These are phyloP conservation scores for Umimayanthus kanabou DNA, from an alignment of 92 coral and sea anemone species.

Conservation along the genomic window DNA sequence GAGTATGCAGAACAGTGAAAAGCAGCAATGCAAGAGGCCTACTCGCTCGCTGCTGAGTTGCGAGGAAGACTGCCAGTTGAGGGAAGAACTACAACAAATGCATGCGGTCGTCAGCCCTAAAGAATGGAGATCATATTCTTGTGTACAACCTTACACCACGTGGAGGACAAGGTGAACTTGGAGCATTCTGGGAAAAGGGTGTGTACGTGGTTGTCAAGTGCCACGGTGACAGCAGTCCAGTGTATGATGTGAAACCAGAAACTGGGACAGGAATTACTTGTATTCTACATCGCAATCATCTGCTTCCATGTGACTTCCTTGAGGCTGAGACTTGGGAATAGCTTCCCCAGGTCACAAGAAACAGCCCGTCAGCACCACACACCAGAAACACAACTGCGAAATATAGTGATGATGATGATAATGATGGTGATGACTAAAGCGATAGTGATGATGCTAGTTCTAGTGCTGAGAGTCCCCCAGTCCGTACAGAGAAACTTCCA, in stretches of 20 bases:
- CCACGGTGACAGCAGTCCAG: neutral
- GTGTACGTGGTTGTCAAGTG: neutral
- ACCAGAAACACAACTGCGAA: no score
- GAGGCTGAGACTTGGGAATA: constrained; percentile 16
- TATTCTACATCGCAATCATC: constrained; percentile 50
- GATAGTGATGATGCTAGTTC: neutral
- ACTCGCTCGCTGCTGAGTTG: constrained; percentile 17
- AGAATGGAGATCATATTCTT: constrained; percentile 24
- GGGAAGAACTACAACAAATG: constrained; percentile 27
- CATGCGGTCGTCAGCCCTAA: constrained; percentile 1
- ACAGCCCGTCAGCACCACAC: no score
- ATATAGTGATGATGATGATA: constrained; percentile 16
- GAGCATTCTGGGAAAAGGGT: constrained; percentile 7
- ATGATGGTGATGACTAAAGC: constrained; percentile 15
- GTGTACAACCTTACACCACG: constrained; percentile 56
- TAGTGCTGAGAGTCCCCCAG: neutral
- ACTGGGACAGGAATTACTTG: constrained; percentile 33
- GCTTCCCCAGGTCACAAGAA: constrained; percentile 16
- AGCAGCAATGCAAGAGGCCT: constrained; percentile 39
- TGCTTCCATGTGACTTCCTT: constrained; percentile 54
- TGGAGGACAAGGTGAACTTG: constrained; percentile 49
- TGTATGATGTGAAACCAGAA: neutral
- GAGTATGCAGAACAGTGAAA: constrained; percentile 27
- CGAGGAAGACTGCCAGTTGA: neutral
- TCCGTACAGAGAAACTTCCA: neutral